phyloP scores from a whole-genome alignment of 2,888 invertebrate genomes.

The Ceriagrion tenellum region DNA sequence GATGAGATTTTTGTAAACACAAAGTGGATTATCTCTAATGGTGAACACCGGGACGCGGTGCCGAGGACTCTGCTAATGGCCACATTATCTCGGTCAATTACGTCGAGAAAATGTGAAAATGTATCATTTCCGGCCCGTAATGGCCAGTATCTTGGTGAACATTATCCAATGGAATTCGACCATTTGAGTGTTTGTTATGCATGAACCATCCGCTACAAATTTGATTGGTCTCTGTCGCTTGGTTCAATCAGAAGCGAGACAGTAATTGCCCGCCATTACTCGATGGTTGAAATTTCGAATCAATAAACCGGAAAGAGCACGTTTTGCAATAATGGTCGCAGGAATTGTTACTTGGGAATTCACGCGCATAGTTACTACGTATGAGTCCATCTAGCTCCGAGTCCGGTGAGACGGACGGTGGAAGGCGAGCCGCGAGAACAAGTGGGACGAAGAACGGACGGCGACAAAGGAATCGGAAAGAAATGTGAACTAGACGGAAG shows the following conservation, averaged over 20 bases:
- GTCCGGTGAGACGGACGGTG: background rate
- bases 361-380: too few species aligned
- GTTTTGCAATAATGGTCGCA: background rate
- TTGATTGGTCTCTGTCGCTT: background rate
- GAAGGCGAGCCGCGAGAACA: too few species aligned
- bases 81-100: background rate
- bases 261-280: background rate
- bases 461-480: too few species aligned
- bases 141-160: background rate
- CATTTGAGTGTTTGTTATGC: background rate
- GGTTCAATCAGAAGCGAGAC: background rate
- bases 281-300: background rate
- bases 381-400: too few species aligned
- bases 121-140: background rate
- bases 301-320: background rate
- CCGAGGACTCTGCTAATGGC: background rate
- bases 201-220: background rate
- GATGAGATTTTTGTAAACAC: conserved; percentile 18
- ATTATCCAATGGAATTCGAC: background rate
- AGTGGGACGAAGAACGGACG: too few species aligned
- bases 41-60: too few species aligned
- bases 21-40: background rate
- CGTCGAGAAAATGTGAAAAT: conserved; percentile 1
- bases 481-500: too few species aligned
- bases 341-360: too few species aligned